Base-by-base conservation (phyloP, 2,888 invertebrate genomes). In the Nymphalis c-album region DNA sequence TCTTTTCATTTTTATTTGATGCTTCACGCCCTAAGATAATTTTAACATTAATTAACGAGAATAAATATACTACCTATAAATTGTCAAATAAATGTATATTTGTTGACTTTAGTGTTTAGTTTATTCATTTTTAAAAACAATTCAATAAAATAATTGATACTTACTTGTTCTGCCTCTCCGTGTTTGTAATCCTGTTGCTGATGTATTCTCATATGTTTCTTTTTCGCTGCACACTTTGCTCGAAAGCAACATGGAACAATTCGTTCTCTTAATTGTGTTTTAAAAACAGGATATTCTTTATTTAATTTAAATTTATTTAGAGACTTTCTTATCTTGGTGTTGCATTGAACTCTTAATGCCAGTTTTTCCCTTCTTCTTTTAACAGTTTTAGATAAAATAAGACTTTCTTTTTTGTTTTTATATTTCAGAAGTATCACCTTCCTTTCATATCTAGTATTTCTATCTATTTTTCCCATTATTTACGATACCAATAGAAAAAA, bases 361-460 rank as follows among this genome's bases (percentile, higher is more conserved):
- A 68, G 45, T 22, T 45, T 58, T 45, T 61, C n/a, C 26, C 17
- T 64, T 16, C 2, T 35, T 18, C 16, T 45, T 63, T 53, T 57
- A 31, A 66, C 60, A 67, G 46, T 73, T 62, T 46, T 71, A 69
- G 16, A 70, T 65, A 47, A 73, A 50, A 64, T 72, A 71, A 60
- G 72, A 70, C 20, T 60, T 20, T 64, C 57, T 50, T 66, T 73
- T 48, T 68, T 75, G 0, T 73, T 46, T 55, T 75, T 59, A 13
- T 75, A 72, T 65, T 74, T 73, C 61, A 76, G 69, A 7, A 76
- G 74, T 7, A 77, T 71, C 17, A 75, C 63, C n/a, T 76, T 70
- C 3, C 69, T 75, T 61, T 75, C 74, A 7, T 45, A 22, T 18
- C 58, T 64, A n/a, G 35, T 61, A 20, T 46, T 17, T 31, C 20